phyloP scores from a whole-genome alignment of 2,797 vertebrate species.

The Loris lydekkerianus region DNA sequence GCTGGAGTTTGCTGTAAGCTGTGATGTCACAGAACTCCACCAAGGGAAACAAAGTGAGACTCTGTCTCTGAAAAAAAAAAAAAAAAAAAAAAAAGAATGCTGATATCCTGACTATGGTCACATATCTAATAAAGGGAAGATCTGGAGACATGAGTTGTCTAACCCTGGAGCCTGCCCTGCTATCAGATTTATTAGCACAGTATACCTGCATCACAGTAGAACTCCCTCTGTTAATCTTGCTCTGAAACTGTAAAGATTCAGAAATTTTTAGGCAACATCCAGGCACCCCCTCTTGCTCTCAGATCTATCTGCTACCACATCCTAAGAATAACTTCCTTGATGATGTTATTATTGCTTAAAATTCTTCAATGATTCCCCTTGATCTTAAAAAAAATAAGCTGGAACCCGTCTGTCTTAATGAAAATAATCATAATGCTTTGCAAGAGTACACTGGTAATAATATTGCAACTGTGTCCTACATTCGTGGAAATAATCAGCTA shows the following conservation, averaged over 20 bases:
- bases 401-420: not conserved
- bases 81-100: not conserved
- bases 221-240: not conserved
- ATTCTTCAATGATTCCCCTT: not conserved
- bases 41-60: no score
- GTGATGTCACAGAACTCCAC: no score
- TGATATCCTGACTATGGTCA: not conserved
- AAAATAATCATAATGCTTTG: conserved; percentile 48
- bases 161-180: not conserved
- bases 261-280: not conserved
- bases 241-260: not conserved
- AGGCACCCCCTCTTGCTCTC: not conserved
- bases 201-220: not conserved
- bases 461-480: not conserved
- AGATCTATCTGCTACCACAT: not conserved
- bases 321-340: not conserved
- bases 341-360: not conserved
- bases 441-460: not conserved
- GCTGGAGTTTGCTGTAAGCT: no score
- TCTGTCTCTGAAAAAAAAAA: no score
- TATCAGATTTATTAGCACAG: not conserved
- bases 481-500: conserved; percentile 7
- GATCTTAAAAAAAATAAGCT: not conserved
- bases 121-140: not conserved
- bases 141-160: not conserved